These are phyloP conservation scores for Poeciliopsis prolifica DNA, from an alignment of 2,113 vertebrate genomes.

Conservation along the genomic window DNA sequence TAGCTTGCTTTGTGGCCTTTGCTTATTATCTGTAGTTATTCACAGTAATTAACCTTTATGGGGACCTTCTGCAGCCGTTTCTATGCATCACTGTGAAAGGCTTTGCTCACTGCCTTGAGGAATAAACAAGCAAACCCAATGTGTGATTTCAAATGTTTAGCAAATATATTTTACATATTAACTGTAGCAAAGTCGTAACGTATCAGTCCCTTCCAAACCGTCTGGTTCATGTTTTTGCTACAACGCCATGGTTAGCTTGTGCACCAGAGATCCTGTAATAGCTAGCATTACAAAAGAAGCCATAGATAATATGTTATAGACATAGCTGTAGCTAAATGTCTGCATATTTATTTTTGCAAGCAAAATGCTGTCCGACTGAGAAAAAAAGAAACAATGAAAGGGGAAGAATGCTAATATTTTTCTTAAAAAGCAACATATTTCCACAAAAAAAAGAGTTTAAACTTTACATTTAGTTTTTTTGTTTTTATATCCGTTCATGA, in stretches of 20 bases:
- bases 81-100: constrained; percentile 74
- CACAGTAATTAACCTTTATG: constrained; percentile 10
- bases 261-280: constrained; percentile 48
- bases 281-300: constrained; percentile 55
- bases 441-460: no score
- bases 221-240: constrained; percentile 6
- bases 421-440: not conserved
- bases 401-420: not conserved
- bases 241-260: constrained; percentile 34
- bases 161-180: constrained; percentile 8
- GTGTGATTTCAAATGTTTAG: constrained; percentile 14
- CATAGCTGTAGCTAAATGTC: constrained; percentile 50
- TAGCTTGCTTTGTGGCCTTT: constrained; percentile 64
- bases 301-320: constrained; percentile 66
- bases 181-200: not conserved
- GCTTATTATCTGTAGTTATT: constrained; percentile 21
- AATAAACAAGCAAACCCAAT: constrained; percentile 12
- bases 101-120: constrained; percentile 71
- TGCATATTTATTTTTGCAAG: constrained; percentile 57
- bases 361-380: not conserved
- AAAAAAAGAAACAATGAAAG: not conserved
- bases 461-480: no score
- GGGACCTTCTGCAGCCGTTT: constrained; percentile 38
- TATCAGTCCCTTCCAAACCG: constrained; percentile 1
- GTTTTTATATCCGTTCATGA: not conserved